Percentiles rank a stretch among this genome's conserved stretches.
Conservation (phyloP, 1,140 invertebrate genomes). For the Prorops nasuta region DNA sequence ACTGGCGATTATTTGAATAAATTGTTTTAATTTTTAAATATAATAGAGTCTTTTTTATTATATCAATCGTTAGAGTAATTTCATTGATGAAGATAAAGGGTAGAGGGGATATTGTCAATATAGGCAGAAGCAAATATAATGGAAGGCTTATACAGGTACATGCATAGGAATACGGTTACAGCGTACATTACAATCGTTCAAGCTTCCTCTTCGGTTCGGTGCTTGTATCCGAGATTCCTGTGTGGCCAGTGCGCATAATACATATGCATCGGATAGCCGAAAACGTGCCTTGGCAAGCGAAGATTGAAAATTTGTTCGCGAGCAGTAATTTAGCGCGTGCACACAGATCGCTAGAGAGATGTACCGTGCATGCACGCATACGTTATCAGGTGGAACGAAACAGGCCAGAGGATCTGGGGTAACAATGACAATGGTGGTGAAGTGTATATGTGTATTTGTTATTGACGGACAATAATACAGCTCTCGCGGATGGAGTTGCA, state of each 20-base stretch:
- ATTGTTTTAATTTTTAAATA: too few species aligned
- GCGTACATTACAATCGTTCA: constrained; percentile 22
- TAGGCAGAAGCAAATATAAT: too few species aligned
- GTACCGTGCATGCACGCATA: constrained; percentile 5
- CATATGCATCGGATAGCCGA: too few species aligned
- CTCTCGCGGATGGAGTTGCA: constrained; percentile 16
- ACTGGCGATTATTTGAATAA: too few species aligned
- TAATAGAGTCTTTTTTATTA: too few species aligned
- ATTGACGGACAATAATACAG: constrained; percentile 28
- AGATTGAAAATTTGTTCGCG: too few species aligned
- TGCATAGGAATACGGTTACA: constrained; percentile 27
- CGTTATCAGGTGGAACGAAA: constrained; percentile 8
- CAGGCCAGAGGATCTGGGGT: constrained; percentile 19
- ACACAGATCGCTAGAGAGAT: constrained; percentile 12
- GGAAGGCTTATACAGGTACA: constrained; percentile 19
- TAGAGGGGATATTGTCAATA: too few species aligned
- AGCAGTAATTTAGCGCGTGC: too few species aligned
- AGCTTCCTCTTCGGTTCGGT: constrained; percentile 8
- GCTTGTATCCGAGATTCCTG: too few species aligned
- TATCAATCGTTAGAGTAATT: too few species aligned
- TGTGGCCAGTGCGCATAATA: constrained; percentile 3
- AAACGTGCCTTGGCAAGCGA: constrained; percentile 13
- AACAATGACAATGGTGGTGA: constrained; percentile 20
- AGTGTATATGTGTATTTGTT: constrained; percentile 28
- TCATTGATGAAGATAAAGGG: too few species aligned